Conservation (phyloP, 1,140 invertebrate species). For the Bombus affinis region DNA sequence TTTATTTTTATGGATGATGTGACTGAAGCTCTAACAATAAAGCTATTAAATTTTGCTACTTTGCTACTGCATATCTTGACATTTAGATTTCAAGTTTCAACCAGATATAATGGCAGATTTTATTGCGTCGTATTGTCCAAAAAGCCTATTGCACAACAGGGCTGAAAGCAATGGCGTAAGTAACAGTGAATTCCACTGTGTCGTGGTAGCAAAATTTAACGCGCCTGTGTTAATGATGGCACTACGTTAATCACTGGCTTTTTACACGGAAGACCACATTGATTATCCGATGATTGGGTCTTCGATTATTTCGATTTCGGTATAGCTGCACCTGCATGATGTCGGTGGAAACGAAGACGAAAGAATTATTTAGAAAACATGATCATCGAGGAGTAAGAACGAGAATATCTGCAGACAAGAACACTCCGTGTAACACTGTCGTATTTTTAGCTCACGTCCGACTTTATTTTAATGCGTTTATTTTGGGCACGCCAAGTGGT, state of each 20-base stretch:
- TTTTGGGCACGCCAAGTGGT: not conserved
- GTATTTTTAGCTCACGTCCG: constrained; percentile 44
- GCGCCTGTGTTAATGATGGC: constrained; percentile 1
- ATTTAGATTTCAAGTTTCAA: not conserved
- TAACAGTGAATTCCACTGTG: not conserved
- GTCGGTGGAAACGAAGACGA: constrained; percentile 8
- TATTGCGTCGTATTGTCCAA: not conserved
- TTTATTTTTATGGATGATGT: not conserved
- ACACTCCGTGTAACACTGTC: constrained; percentile 39
- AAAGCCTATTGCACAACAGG: not conserved
- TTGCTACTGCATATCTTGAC: too few species aligned
- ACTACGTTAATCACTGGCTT: constrained; percentile 21
- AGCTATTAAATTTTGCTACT: not conserved
- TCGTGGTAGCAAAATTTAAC: not conserved
- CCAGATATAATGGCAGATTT: not conserved
- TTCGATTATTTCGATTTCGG: not conserved
- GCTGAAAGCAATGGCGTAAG: not conserved
- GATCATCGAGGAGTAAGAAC: not conserved
- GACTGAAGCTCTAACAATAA: not conserved
- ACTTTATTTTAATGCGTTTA: constrained; percentile 34
- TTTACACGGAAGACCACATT: not conserved
- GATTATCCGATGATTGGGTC: constrained; percentile 11
- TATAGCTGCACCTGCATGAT: constrained; percentile 26
- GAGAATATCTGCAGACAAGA: constrained; percentile 37
- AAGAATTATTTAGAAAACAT: constrained; percentile 33